Evolutionary conservation across 2,888 invertebrate species (phyloP), one percentile per base, ranked within the genome.

Genomic region (Sabatieria punctata): DNA sequence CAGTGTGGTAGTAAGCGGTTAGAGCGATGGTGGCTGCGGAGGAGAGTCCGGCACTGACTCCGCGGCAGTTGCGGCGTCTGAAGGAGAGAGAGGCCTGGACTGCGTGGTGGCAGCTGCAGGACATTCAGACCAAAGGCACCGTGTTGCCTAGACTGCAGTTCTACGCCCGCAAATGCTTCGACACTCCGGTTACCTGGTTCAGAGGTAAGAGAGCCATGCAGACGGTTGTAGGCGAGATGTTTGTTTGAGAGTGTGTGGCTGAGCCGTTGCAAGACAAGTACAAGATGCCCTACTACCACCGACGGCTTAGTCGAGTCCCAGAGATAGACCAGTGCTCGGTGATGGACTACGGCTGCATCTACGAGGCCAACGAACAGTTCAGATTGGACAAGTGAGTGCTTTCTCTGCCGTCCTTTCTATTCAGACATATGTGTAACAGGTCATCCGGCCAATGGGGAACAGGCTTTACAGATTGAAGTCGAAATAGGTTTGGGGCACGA

Each of bases 291-390:
- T 97, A 91, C 80, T 97, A 95, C 65, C 95, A 97, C 66, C 77
- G 81, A 61, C 75, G 80, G 61, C 85, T 77, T 64, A 79, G 78
- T 43, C 77, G 95, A 50, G 95, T 95, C 2, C 89, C 93, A 1
- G 86, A 85, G 27, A 83, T 97, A 58, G 97, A 97, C 63, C 77
- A 91, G 62, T 97, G 97, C 68, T 80, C 85, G 55, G 75, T 77
- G 1, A 82, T 82, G 60, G 97, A 97, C 68, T 67, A 71, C 1
- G 73, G 81, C 4, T 99, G 97, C 67, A 75, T 77, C 55, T 81
- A 75, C 61, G 97, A 97, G 72, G 95, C 97, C 1, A 77, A 93
- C 64, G 66, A 74, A 50, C 95, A 97, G 68, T 91, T 81, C 67
- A 76, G 75, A 56, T 76, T 93, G 60, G 95, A 99, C 74, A 84